Evolutionary conservation across 2,888 invertebrate species (phyloP).

Genomic region (Cryptops parisi): DNA sequence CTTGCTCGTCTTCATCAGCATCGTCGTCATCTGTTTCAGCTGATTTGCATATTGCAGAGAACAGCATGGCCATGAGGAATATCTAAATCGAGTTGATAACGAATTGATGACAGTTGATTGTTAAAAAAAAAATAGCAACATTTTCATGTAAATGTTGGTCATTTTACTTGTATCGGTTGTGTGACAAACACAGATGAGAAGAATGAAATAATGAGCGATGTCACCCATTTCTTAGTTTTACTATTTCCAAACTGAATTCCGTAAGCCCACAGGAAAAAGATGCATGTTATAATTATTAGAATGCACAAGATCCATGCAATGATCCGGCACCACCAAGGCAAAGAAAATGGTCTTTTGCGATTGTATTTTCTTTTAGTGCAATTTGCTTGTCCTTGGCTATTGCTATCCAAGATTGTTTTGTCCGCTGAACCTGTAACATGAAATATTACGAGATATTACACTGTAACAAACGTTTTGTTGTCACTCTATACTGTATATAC

Average conservation of each 20-base stretch:
- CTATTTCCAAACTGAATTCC: constrained; percentile 36
- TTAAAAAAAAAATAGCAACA: too few relatives aligned
- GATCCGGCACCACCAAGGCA: constrained; percentile 22
- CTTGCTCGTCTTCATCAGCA: constrained; percentile 25
- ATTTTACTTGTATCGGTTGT: constrained; percentile 35
- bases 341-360: constrained; percentile 16
- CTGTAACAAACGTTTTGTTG: too few relatives aligned
- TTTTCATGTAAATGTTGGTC: too few relatives aligned
- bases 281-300: constrained; percentile 25
- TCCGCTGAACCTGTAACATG: too few relatives aligned
- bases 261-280: constrained; percentile 33
- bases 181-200: constrained; percentile 35
- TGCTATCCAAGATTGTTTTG: too few relatives aligned
- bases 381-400: too few relatives aligned
- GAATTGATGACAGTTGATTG: too few relatives aligned
- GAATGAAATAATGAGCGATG: constrained; percentile 35
- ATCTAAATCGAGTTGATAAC: constrained; percentile 20
- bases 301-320: constrained; percentile 34
- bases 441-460: too few relatives aligned
- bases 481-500: too few relatives aligned
- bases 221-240: constrained; percentile 36
- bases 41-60: constrained; percentile 23
- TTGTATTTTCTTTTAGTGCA: too few relatives aligned
- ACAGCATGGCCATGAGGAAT: constrained; percentile 22
- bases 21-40: constrained; percentile 25